Evolutionary conservation across 2,797 vertebrate species (phyloP).

Genomic region (Neosalanx taihuensis): DNA sequence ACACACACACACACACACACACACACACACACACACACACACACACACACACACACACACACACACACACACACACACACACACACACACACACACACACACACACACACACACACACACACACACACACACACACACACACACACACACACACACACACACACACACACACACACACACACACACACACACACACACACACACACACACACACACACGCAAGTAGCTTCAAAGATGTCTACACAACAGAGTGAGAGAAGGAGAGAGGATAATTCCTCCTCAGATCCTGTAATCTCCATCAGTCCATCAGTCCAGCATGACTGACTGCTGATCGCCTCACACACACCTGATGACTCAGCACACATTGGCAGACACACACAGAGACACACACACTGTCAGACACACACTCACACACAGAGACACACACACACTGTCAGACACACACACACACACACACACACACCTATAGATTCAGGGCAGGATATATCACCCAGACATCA

Average conservation of each 20-base stretch:
- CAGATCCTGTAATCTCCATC: not conserved
- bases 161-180: not conserved
- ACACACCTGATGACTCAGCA: not conserved
- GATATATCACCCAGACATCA: no score
- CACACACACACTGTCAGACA: not conserved
- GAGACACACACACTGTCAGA: not conserved
- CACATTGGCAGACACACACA: not conserved
- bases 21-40: not conserved
- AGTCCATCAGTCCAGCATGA: not conserved
- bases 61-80: slow-evolving; percentile 9
- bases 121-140: not conserved
- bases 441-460: slow-evolving; percentile 3
- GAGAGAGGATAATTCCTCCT: not conserved
- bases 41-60: slow-evolving; percentile 6
- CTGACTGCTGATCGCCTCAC: not conserved
- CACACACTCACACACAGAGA: not conserved
- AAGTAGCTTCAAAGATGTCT: not conserved
- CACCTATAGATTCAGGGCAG: no score
- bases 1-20: not conserved
- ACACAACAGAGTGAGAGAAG: not conserved
- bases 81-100: not conserved
- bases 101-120: not conserved
- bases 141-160: not conserved
- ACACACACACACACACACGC: not conserved
- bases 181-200: not conserved